phyloP scores from a whole-genome alignment of 2,888 invertebrate species.

The Lepeophtheirus nordmannii region DNA sequence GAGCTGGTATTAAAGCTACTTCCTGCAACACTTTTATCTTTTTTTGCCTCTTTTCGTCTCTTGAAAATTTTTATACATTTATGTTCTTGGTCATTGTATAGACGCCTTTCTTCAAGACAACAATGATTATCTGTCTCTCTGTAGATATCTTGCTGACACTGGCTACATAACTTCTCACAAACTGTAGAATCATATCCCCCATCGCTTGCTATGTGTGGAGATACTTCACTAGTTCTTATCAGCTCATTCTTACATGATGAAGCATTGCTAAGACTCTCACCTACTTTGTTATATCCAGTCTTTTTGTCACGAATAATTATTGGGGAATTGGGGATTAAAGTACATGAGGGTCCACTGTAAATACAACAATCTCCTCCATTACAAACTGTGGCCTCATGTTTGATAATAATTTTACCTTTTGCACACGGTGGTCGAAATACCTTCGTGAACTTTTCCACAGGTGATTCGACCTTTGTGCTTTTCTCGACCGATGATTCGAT shows the following conservation, averaged over 20 bases:
- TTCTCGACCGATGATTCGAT: background rate
- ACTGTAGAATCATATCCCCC: background rate
- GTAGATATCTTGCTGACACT: background rate
- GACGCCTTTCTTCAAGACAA: background rate
- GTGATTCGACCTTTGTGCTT: background rate
- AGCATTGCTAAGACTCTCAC: no score
- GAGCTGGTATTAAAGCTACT: no score
- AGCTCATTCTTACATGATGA: no score
- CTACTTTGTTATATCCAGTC: no score
- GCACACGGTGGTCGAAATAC: background rate
- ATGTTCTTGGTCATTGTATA: background rate
- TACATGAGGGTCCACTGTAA: background rate
- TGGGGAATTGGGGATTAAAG: background rate
- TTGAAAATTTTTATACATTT: no score
- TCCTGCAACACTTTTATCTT: no score
- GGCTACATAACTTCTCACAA: background rate
- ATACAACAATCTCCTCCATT: constrained; percentile 3
- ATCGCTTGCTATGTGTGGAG: no score
- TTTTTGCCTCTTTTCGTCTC: no score
- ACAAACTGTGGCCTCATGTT: background rate
- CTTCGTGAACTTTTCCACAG: background rate
- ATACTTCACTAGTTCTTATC: no score
- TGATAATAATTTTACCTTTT: background rate
- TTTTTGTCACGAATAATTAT: background rate
- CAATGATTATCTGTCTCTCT: background rate